Conservation (phyloP, 2,797 vertebrate genomes). For the Cetoscarus ocellatus region DNA sequence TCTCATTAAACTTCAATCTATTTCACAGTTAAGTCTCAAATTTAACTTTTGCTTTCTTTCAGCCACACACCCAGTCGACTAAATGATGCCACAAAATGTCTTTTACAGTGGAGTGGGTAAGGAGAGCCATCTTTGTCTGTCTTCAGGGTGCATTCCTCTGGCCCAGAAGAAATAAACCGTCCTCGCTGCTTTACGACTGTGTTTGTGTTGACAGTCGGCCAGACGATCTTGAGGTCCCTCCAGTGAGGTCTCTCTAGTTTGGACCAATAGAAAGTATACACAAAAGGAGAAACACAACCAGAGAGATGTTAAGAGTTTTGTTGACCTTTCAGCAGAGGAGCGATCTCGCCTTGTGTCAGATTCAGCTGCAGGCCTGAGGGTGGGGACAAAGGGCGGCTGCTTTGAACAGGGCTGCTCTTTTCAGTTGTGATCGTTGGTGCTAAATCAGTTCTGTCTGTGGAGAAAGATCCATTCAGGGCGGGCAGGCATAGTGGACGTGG, state of each 20-base stretch:
- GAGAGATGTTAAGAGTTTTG: constrained; percentile 62
- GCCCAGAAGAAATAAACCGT: constrained; percentile 70
- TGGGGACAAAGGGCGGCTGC: constrained; percentile 50
- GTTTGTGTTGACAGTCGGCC: constrained; percentile 77
- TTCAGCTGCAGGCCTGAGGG: constrained; percentile 19
- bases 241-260: constrained; percentile 51
- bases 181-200: constrained; percentile 62
- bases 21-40: constrained; percentile 22
- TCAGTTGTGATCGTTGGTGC: constrained; percentile 59
- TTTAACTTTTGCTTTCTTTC: constrained; percentile 18
- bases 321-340: constrained; percentile 57
- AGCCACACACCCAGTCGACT: constrained; percentile 11
- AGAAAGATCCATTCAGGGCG: constrained; percentile 73
- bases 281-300: constrained; percentile 26
- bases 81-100: constrained; percentile 37
- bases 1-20: constrained; percentile 24
- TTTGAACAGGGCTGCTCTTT: constrained; percentile 69
- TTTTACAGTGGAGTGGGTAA: constrained; percentile 28
- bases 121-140: constrained; percentile 45
- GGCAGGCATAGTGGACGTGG: constrained; percentile 41
- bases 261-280: constrained; percentile 41
- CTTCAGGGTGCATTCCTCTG: constrained; percentile 60
- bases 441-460: constrained; percentile 73
- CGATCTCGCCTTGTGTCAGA: constrained; percentile 26
- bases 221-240: constrained; percentile 52